Percentiles rank a stretch among this genome's conserved stretches.
phyloP scores from a whole-genome alignment of 2,888 invertebrate species.

The Agriopis marginaria region DNA sequence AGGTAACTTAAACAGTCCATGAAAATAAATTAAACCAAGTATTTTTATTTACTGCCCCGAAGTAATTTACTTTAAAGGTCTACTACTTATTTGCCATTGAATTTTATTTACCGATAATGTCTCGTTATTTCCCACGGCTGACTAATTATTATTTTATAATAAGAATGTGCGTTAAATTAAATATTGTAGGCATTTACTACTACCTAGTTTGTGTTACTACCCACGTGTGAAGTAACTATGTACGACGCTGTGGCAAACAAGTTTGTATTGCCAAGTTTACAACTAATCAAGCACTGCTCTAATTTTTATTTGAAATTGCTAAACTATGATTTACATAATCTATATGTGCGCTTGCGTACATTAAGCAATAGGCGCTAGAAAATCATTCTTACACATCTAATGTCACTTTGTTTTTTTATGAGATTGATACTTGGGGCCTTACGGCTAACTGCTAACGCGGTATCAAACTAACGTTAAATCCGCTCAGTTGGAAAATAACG shows the following conservation, averaged over 20 bases:
- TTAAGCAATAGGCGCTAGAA: slow-evolving; percentile 23
- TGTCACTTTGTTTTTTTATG: not conserved
- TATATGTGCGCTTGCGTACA: slow-evolving; percentile 4
- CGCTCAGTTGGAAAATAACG: too few relatives aligned
- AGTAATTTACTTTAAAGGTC: slow-evolving; percentile 30
- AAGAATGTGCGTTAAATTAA: slow-evolving; percentile 27
- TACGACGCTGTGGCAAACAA: slow-evolving; percentile 16
- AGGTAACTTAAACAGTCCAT: not conserved
- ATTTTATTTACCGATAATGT: slow-evolving; percentile 26
- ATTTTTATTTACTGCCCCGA: not conserved
- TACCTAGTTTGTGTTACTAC: not conserved
- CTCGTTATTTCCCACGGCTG: slow-evolving; percentile 23
- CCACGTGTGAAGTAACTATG: slow-evolving; percentile 23
- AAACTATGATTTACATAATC: slow-evolving; percentile 34
- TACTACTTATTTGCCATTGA: slow-evolving; percentile 32
- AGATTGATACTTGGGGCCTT: too few relatives aligned
- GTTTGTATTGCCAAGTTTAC: slow-evolving; percentile 19
- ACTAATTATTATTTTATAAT: slow-evolving; percentile 29
- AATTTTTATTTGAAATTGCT: slow-evolving; percentile 36
- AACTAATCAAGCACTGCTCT: slow-evolving; percentile 29
- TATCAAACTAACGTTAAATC: too few relatives aligned
- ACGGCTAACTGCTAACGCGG: too few relatives aligned
- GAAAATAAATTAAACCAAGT: slow-evolving; percentile 6
- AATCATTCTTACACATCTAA: slow-evolving; percentile 23
- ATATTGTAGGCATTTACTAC: not conserved